phyloP scores from a whole-genome alignment of 2,888 invertebrate species.

The Glaucopsyche alexis region DNA sequence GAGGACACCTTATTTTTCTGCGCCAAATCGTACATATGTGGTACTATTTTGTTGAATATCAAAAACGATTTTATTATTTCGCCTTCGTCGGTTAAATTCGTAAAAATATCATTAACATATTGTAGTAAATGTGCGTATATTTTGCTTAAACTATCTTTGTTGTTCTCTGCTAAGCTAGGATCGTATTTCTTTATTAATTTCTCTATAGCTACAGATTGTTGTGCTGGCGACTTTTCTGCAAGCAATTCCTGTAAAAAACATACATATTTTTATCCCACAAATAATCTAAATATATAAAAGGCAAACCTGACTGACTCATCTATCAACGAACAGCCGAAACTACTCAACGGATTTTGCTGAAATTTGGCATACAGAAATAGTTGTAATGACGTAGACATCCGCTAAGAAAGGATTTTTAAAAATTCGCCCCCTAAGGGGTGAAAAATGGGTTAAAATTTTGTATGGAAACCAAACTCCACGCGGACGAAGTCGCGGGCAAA shows the following conservation, averaged over 20 bases:
- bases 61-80: slow-evolving; percentile 78
- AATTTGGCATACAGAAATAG: too few relatives aligned
- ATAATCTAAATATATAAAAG: too few relatives aligned
- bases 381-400: too few relatives aligned
- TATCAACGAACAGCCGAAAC: too few relatives aligned
- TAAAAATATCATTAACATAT: slow-evolving; percentile 85
- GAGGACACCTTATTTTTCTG: slow-evolving; percentile 85
- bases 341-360: too few relatives aligned
- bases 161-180: slow-evolving; percentile 87
- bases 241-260: slow-evolving; percentile 76
- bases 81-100: slow-evolving; percentile 54
- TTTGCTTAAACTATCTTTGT: slow-evolving; percentile 86
- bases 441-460: too few relatives aligned
- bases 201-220: slow-evolving; percentile 86
- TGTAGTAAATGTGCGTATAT: slow-evolving; percentile 89
- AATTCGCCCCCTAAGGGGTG: too few relatives aligned
- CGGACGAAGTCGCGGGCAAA: too few relatives aligned
- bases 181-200: slow-evolving; percentile 94
- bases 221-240: slow-evolving; percentile 78
- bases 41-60: slow-evolving; percentile 78
- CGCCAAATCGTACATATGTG: slow-evolving; percentile 83
- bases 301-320: too few relatives aligned
- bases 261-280: neutral
- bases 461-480: too few relatives aligned
- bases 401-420: too few relatives aligned